Base-by-base conservation (phyloP, 2,888 invertebrate species). In the Heliconius erato region DNA sequence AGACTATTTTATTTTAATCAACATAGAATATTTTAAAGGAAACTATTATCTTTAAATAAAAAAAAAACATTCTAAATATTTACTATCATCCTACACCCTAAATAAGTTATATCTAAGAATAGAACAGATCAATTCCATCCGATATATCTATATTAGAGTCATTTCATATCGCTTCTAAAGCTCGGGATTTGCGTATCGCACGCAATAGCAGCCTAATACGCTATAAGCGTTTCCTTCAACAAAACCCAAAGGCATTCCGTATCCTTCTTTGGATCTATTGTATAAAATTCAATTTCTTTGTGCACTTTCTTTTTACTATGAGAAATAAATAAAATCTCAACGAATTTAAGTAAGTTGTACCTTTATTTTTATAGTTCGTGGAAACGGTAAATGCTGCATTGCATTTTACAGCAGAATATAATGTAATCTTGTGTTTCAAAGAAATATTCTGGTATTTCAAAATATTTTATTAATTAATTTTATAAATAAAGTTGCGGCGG, bases 121-220 rank as follows among this genome's bases (percentile, higher is more conserved):
- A 79, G 16, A 80, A 68, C 82, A 76, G 49, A 59, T 76, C 49
- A 79, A 19, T 77, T 65, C 35, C 26, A 79, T 81, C 79, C 79
- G 40, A 84, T 81, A 81, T 86, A 86, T 87, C 85, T 85, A 88
- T 90, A 89, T 90, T 89, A 90, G 87, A 87, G 82, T 87, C 88
- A 87, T 91, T 91, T 90, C 91, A 92, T 92, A 90, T 89, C 88
- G 87, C 88, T 88, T 85, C 84, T 86, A 90, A 83, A 83, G 81
- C 81, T 81, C n/a, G 71, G 81, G 92, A 91, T 93, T 92, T 92
- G 91, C 92, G 89, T 93, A 94, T 94, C 94, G 88, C 89, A 92
- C 91, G 91, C 93, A 92, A 94, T 94, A 92, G 91, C 89, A 88
- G 89, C 89, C 89, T 92, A 93, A 94, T 93, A 93, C 92, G 92